A percentile compares a stretch with the other conserved stretches of the same genome.
Conservation (phyloP, 1,140 invertebrate species). For the Oedothorax gibbosus region DNA sequence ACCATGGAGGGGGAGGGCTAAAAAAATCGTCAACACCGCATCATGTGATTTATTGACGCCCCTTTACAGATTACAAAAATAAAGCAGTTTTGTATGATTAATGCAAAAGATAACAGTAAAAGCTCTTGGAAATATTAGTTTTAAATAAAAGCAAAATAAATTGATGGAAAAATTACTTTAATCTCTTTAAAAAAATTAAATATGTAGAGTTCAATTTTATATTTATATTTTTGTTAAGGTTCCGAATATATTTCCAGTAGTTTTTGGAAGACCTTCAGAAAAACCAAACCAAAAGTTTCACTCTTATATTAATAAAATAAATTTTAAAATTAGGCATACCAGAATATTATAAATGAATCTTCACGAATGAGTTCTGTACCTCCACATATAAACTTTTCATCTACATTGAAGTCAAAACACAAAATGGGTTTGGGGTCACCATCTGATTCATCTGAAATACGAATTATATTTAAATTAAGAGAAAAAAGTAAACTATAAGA, state of each 20-base stretch:
- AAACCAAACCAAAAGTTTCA: too few species aligned
- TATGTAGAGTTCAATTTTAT: too few species aligned
- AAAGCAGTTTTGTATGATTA: not conserved
- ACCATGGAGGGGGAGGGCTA: too few species aligned
- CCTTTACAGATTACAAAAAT: too few species aligned
- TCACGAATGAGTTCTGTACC: conserved; percentile 55
- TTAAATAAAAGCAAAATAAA: not conserved
- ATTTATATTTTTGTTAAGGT: too few species aligned
- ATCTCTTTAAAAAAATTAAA: too few species aligned
- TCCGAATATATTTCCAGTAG: too few species aligned
- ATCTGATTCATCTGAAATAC: conserved; percentile 35
- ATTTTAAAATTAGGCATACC: conserved; percentile 28
- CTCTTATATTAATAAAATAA: too few species aligned
- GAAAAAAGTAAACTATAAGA: conserved; percentile 8
- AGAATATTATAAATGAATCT: conserved; percentile 54
- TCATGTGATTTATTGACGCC: too few species aligned
- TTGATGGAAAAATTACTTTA: not conserved
- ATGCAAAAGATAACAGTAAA: not conserved
- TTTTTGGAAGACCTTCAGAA: too few species aligned
- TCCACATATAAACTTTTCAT: conserved; percentile 40
- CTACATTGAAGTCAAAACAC: conserved; percentile 48
- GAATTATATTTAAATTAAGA: not conserved
- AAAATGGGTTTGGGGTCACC: conserved; percentile 27
- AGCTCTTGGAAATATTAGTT: not conserved
- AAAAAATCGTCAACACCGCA: too few species aligned